Percentiles rank a stretch among this genome's conserved stretches.
Conservation (phyloP, 1,140 invertebrate species). For the Scaptodrosophila lebanonensis region DNA sequence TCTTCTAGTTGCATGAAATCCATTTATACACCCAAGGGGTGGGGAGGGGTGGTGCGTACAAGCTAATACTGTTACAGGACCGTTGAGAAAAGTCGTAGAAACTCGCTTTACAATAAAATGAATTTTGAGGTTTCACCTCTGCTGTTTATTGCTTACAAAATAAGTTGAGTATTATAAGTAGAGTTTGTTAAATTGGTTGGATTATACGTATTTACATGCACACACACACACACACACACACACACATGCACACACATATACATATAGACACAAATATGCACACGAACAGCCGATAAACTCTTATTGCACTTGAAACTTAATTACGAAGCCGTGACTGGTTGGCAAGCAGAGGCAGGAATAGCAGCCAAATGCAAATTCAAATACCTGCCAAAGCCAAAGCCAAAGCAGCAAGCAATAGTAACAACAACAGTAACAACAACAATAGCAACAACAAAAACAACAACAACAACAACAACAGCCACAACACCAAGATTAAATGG, state of each 20-base stretch:
- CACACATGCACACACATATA: slow-evolving; percentile 8
- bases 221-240: slow-evolving; percentile 19
- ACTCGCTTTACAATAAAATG: slow-evolving; percentile 27
- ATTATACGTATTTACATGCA: slow-evolving; percentile 22
- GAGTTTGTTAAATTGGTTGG: slow-evolving; percentile 31
- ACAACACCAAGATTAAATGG: too few relatives aligned
- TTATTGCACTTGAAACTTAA: slow-evolving; percentile 67
- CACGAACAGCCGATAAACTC: slow-evolving; percentile 56
- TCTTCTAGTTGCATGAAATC: too few relatives aligned
- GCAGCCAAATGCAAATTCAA: slow-evolving; percentile 61
- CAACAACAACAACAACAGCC: too few relatives aligned
- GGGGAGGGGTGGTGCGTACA: too few relatives aligned
- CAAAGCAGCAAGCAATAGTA: not conserved
- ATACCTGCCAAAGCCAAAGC: slow-evolving; percentile 42
- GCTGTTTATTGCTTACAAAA: slow-evolving; percentile 20
- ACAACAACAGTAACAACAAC: too few relatives aligned
- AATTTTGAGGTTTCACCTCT: slow-evolving; percentile 28
- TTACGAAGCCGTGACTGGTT: slow-evolving; percentile 40
- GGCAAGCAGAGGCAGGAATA: too few relatives aligned
- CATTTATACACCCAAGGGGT: too few relatives aligned
- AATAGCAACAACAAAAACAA: too few relatives aligned
- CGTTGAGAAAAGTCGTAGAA: too few relatives aligned
- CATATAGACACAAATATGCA: slow-evolving; percentile 11
- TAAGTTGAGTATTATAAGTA: slow-evolving; percentile 24
- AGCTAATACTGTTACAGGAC: too few relatives aligned